Conservation (phyloP, 2,113 vertebrate genomes). For the Mus pahari region DNA sequence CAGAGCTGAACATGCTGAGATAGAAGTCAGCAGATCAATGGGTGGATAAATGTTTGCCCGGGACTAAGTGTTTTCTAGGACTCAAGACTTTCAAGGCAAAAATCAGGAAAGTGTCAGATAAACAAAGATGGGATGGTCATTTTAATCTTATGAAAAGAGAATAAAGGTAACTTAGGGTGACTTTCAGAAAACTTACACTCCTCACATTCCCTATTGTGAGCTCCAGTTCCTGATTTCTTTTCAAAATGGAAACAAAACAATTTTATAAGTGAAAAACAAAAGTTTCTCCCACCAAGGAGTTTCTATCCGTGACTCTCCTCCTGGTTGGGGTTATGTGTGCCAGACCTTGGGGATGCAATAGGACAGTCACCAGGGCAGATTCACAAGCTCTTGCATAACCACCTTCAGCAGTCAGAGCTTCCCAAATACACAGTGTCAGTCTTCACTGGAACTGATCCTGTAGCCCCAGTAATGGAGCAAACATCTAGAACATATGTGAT, state of each 20-base stretch:
- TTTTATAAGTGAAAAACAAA: background rate
- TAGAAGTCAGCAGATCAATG: fast-evolving
- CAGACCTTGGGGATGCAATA: background rate
- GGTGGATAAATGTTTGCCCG: background rate
- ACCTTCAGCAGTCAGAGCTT: background rate
- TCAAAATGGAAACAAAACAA: background rate
- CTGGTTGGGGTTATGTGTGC: fast-evolving
- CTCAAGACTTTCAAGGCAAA: background rate
- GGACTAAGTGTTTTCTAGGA: background rate
- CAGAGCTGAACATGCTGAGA: background rate
- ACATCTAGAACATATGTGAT: fast-evolving
- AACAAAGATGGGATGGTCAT: background rate
- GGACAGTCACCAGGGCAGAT: background rate
- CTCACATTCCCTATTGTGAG: background rate
- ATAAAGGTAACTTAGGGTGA: background rate
- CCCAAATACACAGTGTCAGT: background rate
- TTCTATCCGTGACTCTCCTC: background rate
- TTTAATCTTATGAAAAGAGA: background rate
- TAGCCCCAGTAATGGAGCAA: background rate
- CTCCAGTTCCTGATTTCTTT: background rate
- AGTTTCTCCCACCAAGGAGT: background rate
- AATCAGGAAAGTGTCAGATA: background rate
- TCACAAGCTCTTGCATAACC: too few species aligned
- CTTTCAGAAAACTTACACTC: background rate
- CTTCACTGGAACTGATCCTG: fast-evolving